Evolutionary conservation across 2,113 vertebrate species (phyloP).

Genomic region (Platysteira castanea): DNA sequence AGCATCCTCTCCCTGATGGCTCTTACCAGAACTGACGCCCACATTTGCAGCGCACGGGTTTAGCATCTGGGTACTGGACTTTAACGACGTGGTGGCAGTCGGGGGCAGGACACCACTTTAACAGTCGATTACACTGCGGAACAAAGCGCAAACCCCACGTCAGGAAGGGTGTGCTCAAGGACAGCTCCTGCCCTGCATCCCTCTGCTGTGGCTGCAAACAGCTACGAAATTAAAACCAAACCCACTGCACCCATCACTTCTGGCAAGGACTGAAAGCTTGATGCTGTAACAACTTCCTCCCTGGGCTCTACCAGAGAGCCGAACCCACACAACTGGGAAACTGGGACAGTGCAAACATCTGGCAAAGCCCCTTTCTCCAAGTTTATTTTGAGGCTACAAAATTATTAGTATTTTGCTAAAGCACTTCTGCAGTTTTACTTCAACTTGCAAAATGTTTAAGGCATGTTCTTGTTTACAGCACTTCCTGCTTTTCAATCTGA

Average conservation of each 20-base stretch:
- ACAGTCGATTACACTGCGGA: conserved; percentile 95
- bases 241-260: neutral
- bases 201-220: neutral
- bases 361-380: neutral
- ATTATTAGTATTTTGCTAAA: neutral
- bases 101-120: conserved; percentile 99
- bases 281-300: neutral
- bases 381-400: neutral
- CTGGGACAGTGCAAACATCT: neutral
- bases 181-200: neutral
- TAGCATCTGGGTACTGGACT: conserved; percentile 98
- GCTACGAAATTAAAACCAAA: neutral
- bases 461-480: neutral
- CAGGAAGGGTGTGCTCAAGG: neutral
- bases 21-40: conserved; percentile 98
- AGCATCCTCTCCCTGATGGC: neutral
- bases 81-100: conserved; percentile 99
- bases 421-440: neutral
- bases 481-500: neutral
- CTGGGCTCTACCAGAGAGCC: neutral
- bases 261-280: neutral
- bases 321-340: neutral
- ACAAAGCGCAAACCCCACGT: neutral
- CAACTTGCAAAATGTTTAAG: neutral
- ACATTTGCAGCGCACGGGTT: conserved; percentile 98